Percentiles rank a stretch among this genome's conserved stretches.
Conservation (phyloP, 2,113 vertebrate genomes). For the Macquaria ambigua region DNA sequence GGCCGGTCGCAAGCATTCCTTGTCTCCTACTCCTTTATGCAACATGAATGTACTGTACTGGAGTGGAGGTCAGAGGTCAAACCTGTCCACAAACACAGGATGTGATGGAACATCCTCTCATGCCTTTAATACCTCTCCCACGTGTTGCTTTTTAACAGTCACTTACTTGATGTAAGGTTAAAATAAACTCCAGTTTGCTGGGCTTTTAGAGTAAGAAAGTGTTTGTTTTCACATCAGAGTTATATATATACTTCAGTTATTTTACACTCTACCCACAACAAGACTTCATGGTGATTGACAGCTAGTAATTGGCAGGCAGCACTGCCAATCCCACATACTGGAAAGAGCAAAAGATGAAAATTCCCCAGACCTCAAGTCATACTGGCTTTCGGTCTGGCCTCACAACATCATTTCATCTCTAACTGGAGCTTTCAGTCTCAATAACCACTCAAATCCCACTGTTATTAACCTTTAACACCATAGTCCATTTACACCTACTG, state of each 20-base stretch:
- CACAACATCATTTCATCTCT: background rate
- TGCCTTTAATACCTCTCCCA: slow-evolving; percentile 31
- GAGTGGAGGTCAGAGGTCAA: slow-evolving; percentile 37
- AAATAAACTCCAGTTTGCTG: background rate
- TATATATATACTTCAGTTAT: background rate
- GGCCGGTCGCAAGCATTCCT: slow-evolving; percentile 35
- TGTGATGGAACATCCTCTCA: slow-evolving; percentile 35
- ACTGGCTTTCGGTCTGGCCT: background rate
- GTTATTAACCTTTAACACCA: background rate
- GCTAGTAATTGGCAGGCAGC: background rate
- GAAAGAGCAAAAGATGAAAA: slow-evolving; percentile 24
- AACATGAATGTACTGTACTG: background rate
- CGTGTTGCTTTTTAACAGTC: background rate
- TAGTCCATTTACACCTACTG: background rate
- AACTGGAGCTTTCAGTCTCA: background rate
- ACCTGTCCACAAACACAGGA: slow-evolving; percentile 56
- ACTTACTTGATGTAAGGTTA: background rate
- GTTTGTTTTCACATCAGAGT: background rate
- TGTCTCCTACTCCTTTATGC: slow-evolving; percentile 38
- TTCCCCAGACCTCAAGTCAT: slow-evolving; percentile 7
- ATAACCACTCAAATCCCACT: background rate
- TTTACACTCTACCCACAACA: background rate
- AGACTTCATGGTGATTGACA: background rate
- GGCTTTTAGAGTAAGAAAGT: background rate
- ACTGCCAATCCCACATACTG: slow-evolving; percentile 17